A percentile compares a stretch with the other conserved stretches of the same genome.
phyloP scores from a whole-genome alignment of 2,888 invertebrate species.

The Troides oblongomaculatus region DNA sequence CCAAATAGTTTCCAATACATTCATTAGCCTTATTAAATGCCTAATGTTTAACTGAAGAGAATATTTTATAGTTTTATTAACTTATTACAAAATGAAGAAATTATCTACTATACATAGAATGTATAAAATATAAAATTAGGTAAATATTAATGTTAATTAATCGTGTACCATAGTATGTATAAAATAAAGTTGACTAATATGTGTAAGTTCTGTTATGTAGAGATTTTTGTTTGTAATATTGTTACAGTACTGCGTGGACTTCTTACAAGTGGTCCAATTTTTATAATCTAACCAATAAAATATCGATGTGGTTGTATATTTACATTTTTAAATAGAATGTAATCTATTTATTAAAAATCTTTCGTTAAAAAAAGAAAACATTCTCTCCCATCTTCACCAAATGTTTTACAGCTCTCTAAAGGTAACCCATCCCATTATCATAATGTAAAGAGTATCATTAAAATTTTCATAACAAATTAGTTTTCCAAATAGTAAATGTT shows the following conservation, averaged over 20 bases:
- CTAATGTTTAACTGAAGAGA: conserved; percentile 76
- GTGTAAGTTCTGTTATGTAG: conserved; percentile 80
- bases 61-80: conserved; percentile 80
- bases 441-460: no score
- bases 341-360: conserved; percentile 76
- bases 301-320: conserved; percentile 80
- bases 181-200: conserved; percentile 80
- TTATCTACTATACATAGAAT: conserved; percentile 78
- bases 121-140: conserved; percentile 72
- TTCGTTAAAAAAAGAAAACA: conserved; percentile 57
- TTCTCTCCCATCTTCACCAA: conserved; percentile 54
- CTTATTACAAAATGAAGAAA: conserved; percentile 77
- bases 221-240: conserved; percentile 80
- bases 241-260: conserved; percentile 76
- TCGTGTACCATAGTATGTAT: conserved; percentile 78
- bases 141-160: conserved; percentile 76
- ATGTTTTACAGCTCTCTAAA: not conserved
- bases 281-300: conserved; percentile 80
- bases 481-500: no score
- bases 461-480: no score
- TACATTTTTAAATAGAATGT: conserved; percentile 78
- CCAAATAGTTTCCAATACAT: conserved; percentile 78
- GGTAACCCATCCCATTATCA: not conserved
- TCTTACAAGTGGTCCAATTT: conserved; percentile 77
- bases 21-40: conserved; percentile 77